phyloP scores from a whole-genome alignment of 2,113 vertebrate species.

The Corydoras maculifer region DNA sequence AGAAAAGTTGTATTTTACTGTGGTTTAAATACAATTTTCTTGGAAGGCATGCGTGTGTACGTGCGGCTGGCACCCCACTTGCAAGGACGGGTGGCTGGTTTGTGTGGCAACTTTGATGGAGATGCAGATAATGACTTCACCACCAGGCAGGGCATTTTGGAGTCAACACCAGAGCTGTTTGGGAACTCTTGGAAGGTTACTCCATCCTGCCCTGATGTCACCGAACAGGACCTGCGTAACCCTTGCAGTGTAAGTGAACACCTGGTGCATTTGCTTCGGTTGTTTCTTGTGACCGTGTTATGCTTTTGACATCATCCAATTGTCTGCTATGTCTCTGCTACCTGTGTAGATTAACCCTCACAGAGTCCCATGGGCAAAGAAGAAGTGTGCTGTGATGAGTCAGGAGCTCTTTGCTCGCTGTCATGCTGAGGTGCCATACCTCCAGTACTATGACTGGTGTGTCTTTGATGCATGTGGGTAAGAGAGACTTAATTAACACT shows the following conservation, averaged over 20 bases:
- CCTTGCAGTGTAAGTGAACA: conserved; percentile 69
- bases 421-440: conserved; percentile 70
- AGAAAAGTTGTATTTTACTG: not conserved
- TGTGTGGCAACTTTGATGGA: conserved; percentile 86
- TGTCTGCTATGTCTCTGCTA: not conserved
- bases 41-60: conserved; percentile 78
- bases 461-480: conserved; percentile 85
- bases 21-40: not conserved
- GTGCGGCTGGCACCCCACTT: conserved; percentile 70
- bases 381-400: conserved; percentile 65
- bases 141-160: conserved; percentile 76
- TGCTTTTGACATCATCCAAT: not conserved
- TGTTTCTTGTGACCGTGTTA: not conserved
- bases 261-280: not conserved
- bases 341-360: conserved; percentile 65
- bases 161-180: conserved; percentile 76
- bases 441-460: conserved; percentile 84
- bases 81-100: conserved; percentile 70
- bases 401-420: conserved; percentile 72
- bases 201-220: conserved; percentile 76
- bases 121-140: conserved; percentile 81
- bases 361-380: conserved; percentile 72
- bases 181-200: conserved; percentile 89
- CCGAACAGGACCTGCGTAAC: conserved; percentile 62
- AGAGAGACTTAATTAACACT: conserved; percentile 39